phyloP scores from a whole-genome alignment of 2,888 invertebrate species.

The Drosophila affinis region DNA sequence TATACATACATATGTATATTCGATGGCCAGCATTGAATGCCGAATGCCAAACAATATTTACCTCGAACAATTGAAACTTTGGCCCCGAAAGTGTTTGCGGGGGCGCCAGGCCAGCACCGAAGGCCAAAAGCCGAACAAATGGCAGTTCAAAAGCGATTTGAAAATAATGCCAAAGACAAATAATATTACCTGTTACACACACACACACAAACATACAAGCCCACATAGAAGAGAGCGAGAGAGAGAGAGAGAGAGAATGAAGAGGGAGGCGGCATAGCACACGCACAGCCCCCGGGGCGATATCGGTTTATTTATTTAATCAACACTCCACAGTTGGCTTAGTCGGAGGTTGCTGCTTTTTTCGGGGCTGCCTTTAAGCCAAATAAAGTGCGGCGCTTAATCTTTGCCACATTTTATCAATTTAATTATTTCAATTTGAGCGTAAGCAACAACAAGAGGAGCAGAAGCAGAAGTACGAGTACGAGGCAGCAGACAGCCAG shows the following conservation, averaged over 20 bases:
- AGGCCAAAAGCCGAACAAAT: conserved; percentile 55
- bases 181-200: conserved; percentile 71
- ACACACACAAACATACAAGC: conserved; percentile 27
- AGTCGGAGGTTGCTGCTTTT: conserved; percentile 52
- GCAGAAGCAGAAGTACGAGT: not conserved
- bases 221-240: not conserved
- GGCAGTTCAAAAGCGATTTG: conserved; percentile 75
- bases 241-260: conserved; percentile 4
- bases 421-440: conserved; percentile 80
- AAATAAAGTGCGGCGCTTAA: conserved; percentile 79
- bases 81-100: conserved; percentile 29
- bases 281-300: conserved; percentile 52
- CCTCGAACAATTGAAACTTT: conserved; percentile 55
- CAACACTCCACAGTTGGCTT: conserved; percentile 79
- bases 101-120: conserved; percentile 26
- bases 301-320: conserved; percentile 77
- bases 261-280: not conserved
- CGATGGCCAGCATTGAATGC: conserved; percentile 25
- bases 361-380: conserved; percentile 73
- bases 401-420: conserved; percentile 79
- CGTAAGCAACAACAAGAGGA: conserved; percentile 59
- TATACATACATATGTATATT: not conserved
- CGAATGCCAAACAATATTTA: conserved; percentile 43
- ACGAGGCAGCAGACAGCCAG: conserved; percentile 22
- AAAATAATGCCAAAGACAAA: conserved; percentile 79